Base-by-base conservation (phyloP, 2,113 vertebrate genomes). In the Corythaixoides concolor region DNA sequence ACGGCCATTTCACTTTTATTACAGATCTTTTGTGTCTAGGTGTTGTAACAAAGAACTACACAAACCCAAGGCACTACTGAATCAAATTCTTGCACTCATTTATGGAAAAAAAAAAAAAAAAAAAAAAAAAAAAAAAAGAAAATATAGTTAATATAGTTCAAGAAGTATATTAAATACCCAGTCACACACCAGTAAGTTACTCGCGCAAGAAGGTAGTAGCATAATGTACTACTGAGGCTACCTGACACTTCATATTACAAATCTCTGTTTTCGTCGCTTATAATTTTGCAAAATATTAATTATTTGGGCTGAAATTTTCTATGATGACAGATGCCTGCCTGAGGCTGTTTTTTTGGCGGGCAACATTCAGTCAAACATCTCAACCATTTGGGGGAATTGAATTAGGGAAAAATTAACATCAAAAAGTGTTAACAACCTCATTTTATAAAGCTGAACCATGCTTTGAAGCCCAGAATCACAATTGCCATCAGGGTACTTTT, bases 261-360 rank as follows among this genome's bases (percentile, higher is more conserved):
- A 87, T 82, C 7, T 4, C 15, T 73, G 7, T 74, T 85, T 86
- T 88, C 43, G 82, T 8, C 69, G 9, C 11, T 91, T 76, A 64
- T 55, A 73, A 85, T 83, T 96, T 76, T 85, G 63, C 53, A 85
- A 91, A 91, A 90, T 95, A 95, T 73, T 91, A 88, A 95, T 91
- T 66, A 82, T 91, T 64, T 85, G 45, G 80, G 41, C 26, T 89
- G 28, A 85, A 59, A 43, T 75, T 87, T 95, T 92, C 62, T 75
- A 73, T 73, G 74, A 85, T 73, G 74, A 85, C 60, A 94, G 87
- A 88, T 90, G 70, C 58, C 39, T 91, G 78, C 93, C 87, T 95
- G 43, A 89, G 70, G 93, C 77, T 85, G 17, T 80, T 91, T 79
- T 81, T 91, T 95, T 83, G 53, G 78, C 91, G 58, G 53, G 43